Evolutionary conservation across 2,797 vertebrate species (phyloP), one percentile per base, ranked within the genome.

Genomic region (Gobio occitaniae): DNA sequence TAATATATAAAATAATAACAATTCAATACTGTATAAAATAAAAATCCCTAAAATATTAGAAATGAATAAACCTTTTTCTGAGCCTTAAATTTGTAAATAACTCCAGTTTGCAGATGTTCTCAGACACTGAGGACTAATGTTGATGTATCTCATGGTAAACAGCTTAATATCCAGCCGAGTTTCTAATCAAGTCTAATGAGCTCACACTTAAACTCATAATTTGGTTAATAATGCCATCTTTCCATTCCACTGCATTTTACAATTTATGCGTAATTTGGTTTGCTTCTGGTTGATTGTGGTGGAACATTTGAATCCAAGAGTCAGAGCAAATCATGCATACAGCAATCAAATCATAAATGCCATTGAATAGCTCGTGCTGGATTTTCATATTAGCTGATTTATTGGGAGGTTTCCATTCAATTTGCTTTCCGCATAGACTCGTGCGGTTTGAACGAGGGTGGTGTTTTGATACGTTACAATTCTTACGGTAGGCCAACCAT

Each of bases 101-200:
- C 41, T 5, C 21, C 4, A 1, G 17, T 61, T 56, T 70, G 82
- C 54, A 79, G 41, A 50, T 70, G 69, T 70, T 79, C 19, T 71
- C 52, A 38, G 71, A 87, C 56, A 44, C n/a, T 41, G 36, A 54
- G 17, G 15, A 78, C 44, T 63, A 78, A 69, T 80, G 63, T 86
- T 87, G 19, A 84, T 81, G 76, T 79, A 79, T 86, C 80, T 79
- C 32, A 50, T 74, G n/a, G 50, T 84, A 83, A 66, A 74, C 54
- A 84, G 32, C 68, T 89, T 70, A 79, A 84, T 77, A 66, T 91
- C 87, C 89, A 89, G 82, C 90, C 85, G 89, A 90, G 90, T 61
- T 81, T 70, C 87, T 91, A 88, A 92, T 92, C 88, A 87, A 85
- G 88, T 90, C 63, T 77, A 89, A 91, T 90, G 75, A 90, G 87